Evolutionary conservation across 2,888 invertebrate genomes (phyloP).

Genomic region (Meloe dianella): DNA sequence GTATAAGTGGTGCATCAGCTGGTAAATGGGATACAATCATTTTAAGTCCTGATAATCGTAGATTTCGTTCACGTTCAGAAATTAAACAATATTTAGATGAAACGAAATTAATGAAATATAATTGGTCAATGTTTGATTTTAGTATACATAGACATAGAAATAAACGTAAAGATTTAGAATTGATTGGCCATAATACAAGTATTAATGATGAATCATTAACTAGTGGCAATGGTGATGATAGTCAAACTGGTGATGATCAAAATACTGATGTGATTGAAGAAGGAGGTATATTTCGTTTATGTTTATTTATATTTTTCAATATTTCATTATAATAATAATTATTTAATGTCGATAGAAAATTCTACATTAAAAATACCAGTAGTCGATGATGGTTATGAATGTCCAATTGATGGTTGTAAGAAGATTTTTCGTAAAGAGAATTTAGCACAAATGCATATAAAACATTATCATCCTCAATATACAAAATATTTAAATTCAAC

Average conservation of each 20-base stretch:
- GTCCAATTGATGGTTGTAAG: constrained; percentile 82
- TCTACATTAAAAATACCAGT: constrained; percentile 59
- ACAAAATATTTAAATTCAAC: constrained; percentile 78
- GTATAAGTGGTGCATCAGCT: constrained; percentile 71
- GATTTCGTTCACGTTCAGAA: constrained; percentile 67
- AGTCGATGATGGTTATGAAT: constrained; percentile 70
- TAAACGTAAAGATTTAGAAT: constrained; percentile 29
- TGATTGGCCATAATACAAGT: background rate
- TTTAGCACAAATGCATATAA: constrained; percentile 90
- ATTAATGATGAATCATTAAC: background rate
- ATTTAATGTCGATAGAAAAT: constrained; percentile 58
- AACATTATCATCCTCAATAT: constrained; percentile 89
- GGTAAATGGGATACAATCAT: constrained; percentile 86
- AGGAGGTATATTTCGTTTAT: no score
- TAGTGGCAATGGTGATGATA: constrained; percentile 16
- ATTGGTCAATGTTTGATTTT: constrained; percentile 62
- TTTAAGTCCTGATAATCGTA: constrained; percentile 68
- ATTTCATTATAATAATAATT: constrained; percentile 36
- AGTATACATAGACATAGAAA: constrained; percentile 54
- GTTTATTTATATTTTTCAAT: no score
- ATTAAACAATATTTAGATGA: constrained; percentile 60
- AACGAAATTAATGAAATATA: constrained; percentile 53
- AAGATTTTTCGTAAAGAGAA: constrained; percentile 93
- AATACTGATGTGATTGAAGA: constrained; percentile 31
- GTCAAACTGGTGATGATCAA: constrained; percentile 15